Evolutionary conservation across 1,140 invertebrate genomes (phyloP).

Genomic region (Ceratina calcarata): DNA sequence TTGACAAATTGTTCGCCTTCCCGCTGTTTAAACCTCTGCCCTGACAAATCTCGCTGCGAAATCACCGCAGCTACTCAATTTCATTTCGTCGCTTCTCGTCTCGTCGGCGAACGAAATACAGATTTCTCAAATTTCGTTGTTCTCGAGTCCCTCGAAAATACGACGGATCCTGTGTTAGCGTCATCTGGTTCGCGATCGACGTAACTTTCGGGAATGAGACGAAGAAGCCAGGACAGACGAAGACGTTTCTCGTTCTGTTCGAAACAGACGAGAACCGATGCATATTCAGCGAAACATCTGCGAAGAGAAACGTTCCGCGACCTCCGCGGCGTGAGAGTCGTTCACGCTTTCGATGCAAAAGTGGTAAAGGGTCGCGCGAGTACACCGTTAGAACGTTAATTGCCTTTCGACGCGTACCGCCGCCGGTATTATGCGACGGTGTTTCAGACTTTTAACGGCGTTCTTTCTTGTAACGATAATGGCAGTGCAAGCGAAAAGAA

Average conservation of each 20-base stretch:
- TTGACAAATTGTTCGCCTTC: constrained; percentile 17
- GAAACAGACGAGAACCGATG: too few relatives aligned
- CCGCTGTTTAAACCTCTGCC: neutral
- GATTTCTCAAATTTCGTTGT: too few relatives aligned
- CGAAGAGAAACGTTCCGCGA: too few relatives aligned
- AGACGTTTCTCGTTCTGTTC: too few relatives aligned
- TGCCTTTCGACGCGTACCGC: constrained; percentile 29
- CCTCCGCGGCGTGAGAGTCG: constrained; percentile 4
- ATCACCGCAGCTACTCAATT: neutral
- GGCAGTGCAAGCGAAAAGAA: constrained; percentile 4
- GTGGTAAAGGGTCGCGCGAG: constrained; percentile 27
- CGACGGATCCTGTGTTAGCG: too few relatives aligned
- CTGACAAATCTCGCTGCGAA: neutral
- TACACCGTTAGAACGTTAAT: constrained; percentile 41
- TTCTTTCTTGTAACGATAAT: constrained; percentile 26
- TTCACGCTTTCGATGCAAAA: constrained; percentile 25
- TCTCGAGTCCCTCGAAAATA: too few relatives aligned
- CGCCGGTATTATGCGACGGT: constrained; percentile 28
- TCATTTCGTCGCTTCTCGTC: too few relatives aligned
- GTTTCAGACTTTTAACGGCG: constrained; percentile 40
- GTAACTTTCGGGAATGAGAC: too few relatives aligned
- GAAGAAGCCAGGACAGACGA: too few relatives aligned
- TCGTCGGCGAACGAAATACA: too few relatives aligned
- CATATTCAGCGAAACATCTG: too few relatives aligned
- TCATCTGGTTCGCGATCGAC: too few relatives aligned